Percentiles rank a stretch among this genome's conserved stretches.
These are phyloP conservation scores for Plagodis dolabraria DNA, from an alignment of 2,888 invertebrate species.

Conservation along the genomic window DNA sequence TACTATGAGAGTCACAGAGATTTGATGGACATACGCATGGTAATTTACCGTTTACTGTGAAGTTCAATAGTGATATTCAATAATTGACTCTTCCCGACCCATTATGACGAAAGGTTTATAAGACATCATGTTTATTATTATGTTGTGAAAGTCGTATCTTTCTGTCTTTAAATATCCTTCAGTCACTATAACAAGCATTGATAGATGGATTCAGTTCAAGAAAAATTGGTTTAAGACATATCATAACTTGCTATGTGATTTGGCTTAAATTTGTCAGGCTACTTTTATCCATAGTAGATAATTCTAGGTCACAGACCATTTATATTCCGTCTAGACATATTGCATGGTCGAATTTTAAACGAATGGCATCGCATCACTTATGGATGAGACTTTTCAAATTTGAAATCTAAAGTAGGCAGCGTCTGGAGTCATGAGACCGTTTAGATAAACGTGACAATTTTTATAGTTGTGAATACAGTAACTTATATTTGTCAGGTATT, in stretches of 20 bases:
- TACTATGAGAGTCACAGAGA: no score
- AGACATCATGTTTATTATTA: no score
- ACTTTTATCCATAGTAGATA: conserved; percentile 56
- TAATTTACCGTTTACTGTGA: no score
- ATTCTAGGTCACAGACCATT: conserved; percentile 82
- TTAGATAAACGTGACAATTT: conserved; percentile 46
- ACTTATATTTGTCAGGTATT: background rate
- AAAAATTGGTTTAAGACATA: conserved; percentile 2
- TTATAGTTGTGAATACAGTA: background rate
- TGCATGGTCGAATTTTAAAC: conserved; percentile 83
- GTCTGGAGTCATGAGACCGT: conserved; percentile 71
- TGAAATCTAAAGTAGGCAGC: conserved; percentile 76
- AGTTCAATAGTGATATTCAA: no score
- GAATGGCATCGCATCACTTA: conserved; percentile 77
- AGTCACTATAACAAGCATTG: no score
- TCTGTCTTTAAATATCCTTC: no score
- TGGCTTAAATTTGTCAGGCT: conserved; percentile 34
- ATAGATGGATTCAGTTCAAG: no score
- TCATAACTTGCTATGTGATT: conserved; percentile 34
- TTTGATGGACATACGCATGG: no score
- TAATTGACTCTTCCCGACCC: no score
- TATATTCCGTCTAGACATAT: conserved; percentile 83
- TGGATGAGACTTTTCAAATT: conserved; percentile 78
- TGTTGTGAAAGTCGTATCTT: no score
- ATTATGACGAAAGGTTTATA: no score